A percentile compares a stretch with the other conserved stretches of the same genome.
Evolutionary conservation across 2,113 vertebrate species (phyloP).

Genomic region (Andinoacara biseriatus): DNA sequence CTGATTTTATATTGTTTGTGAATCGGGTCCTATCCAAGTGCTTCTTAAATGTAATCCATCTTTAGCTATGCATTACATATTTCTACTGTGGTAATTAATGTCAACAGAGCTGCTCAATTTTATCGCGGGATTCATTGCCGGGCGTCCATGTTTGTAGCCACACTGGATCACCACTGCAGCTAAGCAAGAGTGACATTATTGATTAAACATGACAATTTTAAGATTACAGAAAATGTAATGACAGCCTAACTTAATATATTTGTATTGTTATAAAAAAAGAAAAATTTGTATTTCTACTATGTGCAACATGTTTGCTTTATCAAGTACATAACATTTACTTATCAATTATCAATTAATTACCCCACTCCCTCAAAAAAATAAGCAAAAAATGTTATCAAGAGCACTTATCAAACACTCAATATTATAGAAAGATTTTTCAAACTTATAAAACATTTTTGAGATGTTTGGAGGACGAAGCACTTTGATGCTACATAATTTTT

Average conservation of each 20-base stretch:
- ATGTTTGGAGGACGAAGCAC: neutral
- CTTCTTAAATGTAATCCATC: neutral
- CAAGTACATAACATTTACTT: neutral
- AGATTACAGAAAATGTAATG: neutral
- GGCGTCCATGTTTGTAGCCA: neutral
- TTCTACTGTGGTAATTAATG: neutral
- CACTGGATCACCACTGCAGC: neutral
- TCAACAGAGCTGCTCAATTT: neutral
- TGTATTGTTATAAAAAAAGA: neutral
- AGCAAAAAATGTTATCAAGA: neutral
- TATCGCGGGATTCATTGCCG: neutral
- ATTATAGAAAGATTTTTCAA: constrained; percentile 3
- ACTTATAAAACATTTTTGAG: neutral
- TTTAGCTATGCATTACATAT: neutral
- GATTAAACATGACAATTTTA: neutral
- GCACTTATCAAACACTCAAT: neutral
- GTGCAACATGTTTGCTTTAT: neutral
- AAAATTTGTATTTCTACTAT: neutral
- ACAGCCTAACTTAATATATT: neutral
- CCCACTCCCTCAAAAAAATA: neutral
- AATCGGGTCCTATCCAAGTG: neutral
- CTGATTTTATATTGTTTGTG: neutral
- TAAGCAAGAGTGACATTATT: neutral
- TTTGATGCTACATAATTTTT: neutral
- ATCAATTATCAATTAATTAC: too few relatives aligned